Base-by-base conservation (phyloP, 1,140 invertebrate genomes). In the Ostrea denselamellosa region DNA sequence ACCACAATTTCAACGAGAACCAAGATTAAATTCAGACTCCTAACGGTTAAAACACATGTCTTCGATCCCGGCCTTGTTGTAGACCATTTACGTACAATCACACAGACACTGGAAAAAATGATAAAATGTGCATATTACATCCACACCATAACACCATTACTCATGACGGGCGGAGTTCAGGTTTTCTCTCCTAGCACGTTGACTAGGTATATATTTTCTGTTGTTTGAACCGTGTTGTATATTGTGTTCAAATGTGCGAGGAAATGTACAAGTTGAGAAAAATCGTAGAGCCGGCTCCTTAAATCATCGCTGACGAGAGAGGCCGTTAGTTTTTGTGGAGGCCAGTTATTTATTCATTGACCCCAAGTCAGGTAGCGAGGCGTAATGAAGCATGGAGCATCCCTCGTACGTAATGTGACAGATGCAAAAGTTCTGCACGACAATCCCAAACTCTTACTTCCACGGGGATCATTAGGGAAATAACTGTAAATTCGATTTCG, bases 301-400 rank as follows among this genome's bases (percentile, higher is more conserved):
- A 77, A 77, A 77, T 77, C 68, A 77, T 77, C 25, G 25, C 68
- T 28, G 68, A 77, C 68, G 68, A 28, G 25, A 28, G 68, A 25
- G 68, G 28, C 68, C 68, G 68, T 34, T 28, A 77, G 9, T 77
- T 77, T 77, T 77, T 77, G 68, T 25, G 68, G 68, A 77, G 68
- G 68, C 68, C 68, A 77, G 25, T 77, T 77, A 77, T 77, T 77
- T 77, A 77, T 77, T 28, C 68, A 77, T 14, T 77, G 68, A 77
- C 68, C 68, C 25, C 22, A 34, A 77, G 68, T 77, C 68, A 77
- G 68, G 68, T 77, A 77, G 68, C 25, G 68, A 77, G 22, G 68
- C 68, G 68, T 77, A 77, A 77, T 77, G 68, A 77, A 77, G 25
- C 22, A 77, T 77, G 68, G 68, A 25, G 68, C 68, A 77, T 77